These are phyloP conservation scores for Apis laboriosa DNA, from an alignment of 1,140 invertebrate genomes.

Conservation along the genomic window DNA sequence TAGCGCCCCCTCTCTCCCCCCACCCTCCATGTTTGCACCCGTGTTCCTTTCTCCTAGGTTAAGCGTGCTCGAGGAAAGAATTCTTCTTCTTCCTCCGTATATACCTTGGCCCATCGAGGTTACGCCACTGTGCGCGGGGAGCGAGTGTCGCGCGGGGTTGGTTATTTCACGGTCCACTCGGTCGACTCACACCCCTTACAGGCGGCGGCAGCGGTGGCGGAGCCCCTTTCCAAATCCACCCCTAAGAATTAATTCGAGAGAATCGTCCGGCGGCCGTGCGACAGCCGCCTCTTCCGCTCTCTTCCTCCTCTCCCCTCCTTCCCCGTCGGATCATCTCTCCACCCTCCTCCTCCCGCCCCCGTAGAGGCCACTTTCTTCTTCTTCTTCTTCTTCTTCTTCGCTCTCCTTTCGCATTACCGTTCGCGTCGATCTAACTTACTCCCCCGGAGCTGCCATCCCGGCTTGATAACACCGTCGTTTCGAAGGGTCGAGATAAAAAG, in stretches of 20 bases:
- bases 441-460: conserved; percentile 49
- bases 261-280: conserved; percentile 78
- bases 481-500: conserved; percentile 49
- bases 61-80: conserved; percentile 41
- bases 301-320: conserved; percentile 46
- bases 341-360: not conserved
- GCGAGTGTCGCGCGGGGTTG: conserved; percentile 75
- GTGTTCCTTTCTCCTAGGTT: conserved; percentile 12
- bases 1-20: conserved; percentile 15
- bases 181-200: conserved; percentile 75
- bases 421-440: conserved; percentile 72
- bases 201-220: conserved; percentile 57
- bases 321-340: conserved; percentile 22
- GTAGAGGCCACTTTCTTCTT: conserved; percentile 37
- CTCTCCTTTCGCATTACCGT: conserved; percentile 62
- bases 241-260: conserved; percentile 82
- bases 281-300: conserved; percentile 67
- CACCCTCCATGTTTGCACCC: not conserved
- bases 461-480: conserved; percentile 67
- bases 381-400: conserved; percentile 44
- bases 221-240: conserved; percentile 73
- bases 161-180: conserved; percentile 82
- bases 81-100: not conserved
- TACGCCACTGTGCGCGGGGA: conserved; percentile 70
- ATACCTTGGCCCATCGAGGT: conserved; percentile 53